Evolutionary conservation across 2,888 invertebrate species (phyloP).

Genomic region (Rhodophaea formosa): DNA sequence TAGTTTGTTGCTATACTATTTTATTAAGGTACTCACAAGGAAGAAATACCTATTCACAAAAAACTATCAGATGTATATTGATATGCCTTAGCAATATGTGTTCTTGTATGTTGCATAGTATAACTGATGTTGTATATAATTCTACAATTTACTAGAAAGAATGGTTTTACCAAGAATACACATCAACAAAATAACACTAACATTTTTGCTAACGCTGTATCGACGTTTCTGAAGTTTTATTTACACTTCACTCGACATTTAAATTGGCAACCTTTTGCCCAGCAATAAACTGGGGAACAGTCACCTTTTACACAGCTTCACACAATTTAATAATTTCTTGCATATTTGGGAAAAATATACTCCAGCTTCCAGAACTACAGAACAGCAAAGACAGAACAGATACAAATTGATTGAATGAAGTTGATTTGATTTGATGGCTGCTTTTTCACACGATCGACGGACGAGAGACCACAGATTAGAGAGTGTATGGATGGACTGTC

Average conservation of each 20-base stretch:
- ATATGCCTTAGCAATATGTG: no score
- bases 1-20: not conserved
- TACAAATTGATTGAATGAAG: not conserved
- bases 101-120: no score
- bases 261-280: slow-evolving; percentile 33
- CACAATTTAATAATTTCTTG: not conserved
- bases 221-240: slow-evolving; percentile 9
- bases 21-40: not conserved
- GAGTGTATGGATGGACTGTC: no score
- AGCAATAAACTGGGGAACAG: slow-evolving; percentile 27
- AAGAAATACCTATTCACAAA: no score
- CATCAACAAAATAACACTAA: slow-evolving; percentile 8
- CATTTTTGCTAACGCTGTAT: slow-evolving; percentile 5
- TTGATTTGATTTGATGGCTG: slow-evolving; percentile 3
- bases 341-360: slow-evolving; percentile 3
- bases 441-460: no score
- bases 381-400: not conserved
- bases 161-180: slow-evolving; percentile 1
- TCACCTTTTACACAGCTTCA: slow-evolving; percentile 1
- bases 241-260: not conserved
- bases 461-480: no score
- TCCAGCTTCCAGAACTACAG: no score
- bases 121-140: no score
- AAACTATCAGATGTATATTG: no score
- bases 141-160: not conserved